phyloP scores from a whole-genome alignment of 2,113 vertebrate genomes.

The Pseudopipra pipra region DNA sequence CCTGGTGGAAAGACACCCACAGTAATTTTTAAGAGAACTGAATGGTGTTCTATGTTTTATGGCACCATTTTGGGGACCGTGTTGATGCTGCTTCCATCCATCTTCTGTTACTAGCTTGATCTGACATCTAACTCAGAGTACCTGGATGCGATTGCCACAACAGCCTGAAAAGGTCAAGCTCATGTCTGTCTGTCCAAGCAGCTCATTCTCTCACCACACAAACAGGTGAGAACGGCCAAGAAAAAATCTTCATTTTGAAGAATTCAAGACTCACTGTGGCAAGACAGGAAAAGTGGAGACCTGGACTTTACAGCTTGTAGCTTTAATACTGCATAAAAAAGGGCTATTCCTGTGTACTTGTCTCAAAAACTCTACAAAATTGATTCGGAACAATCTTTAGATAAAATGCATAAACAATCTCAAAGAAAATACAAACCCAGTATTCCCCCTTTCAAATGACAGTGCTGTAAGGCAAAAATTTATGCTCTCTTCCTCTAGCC shows the following conservation, averaged over 20 bases:
- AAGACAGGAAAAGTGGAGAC: not conserved
- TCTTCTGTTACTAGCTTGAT: not conserved
- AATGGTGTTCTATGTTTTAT: not conserved
- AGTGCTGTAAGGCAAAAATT: not conserved
- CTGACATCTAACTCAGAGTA: not conserved
- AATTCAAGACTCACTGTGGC: not conserved
- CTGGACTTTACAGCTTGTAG: not conserved
- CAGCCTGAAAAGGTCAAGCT: not conserved
- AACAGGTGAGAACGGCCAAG: not conserved
- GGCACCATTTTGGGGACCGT: not conserved
- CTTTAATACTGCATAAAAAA: not conserved
- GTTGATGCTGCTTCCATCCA: not conserved
- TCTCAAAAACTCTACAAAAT: not conserved
- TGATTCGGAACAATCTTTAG: not conserved
- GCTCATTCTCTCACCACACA: not conserved
- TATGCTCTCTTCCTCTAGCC: not conserved
- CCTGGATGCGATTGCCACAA: not conserved
- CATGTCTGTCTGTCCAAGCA: accelerated
- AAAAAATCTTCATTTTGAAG: not conserved
- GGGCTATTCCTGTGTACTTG: not conserved
- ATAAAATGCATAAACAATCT: not conserved
- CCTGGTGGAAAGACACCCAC: not conserved
- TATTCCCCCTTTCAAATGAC: not conserved
- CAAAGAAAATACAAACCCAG: not conserved
- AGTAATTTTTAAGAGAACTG: not conserved